Conservation (phyloP, 2,797 vertebrate genomes). For the Gymnothorax javanicus region DNA sequence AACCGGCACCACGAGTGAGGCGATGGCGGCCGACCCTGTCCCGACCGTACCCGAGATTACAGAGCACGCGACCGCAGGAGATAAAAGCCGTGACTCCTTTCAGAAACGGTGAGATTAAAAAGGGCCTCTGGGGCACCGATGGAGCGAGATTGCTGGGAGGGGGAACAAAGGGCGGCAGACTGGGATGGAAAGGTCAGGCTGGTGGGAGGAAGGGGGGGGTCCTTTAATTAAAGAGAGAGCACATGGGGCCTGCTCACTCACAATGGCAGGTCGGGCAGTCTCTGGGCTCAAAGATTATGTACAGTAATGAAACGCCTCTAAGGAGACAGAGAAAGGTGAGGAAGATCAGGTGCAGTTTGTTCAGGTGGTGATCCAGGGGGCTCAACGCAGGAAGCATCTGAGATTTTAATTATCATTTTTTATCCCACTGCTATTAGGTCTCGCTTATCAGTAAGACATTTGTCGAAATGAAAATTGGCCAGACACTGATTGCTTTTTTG, state of each 20-base stretch:
- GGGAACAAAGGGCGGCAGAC: constrained; percentile 1
- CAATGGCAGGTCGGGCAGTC: not conserved
- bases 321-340: not conserved
- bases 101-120: not conserved
- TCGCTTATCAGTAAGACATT: not conserved
- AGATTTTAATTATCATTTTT: not conserved
- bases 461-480: not conserved
- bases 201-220: not conserved
- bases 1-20: not conserved
- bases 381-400: not conserved
- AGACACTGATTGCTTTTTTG: not conserved
- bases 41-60: not conserved
- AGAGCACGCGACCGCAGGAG: not conserved
- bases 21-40: not conserved
- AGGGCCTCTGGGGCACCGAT: not conserved
- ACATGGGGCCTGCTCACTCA: not conserved
- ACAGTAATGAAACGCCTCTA: constrained; percentile 13
- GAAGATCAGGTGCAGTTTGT: not conserved
- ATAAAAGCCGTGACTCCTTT: constrained; percentile 9
- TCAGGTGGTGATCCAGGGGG: not conserved
- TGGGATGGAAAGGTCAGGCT: constrained; percentile 4
- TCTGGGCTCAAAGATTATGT: not conserved
- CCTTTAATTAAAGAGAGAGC: constrained; percentile 9
- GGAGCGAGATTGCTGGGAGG: not conserved
- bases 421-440: not conserved